Evolutionary conservation across 1,140 invertebrate genomes (phyloP).

Genomic region (Melipona quadrifasciata): DNA sequence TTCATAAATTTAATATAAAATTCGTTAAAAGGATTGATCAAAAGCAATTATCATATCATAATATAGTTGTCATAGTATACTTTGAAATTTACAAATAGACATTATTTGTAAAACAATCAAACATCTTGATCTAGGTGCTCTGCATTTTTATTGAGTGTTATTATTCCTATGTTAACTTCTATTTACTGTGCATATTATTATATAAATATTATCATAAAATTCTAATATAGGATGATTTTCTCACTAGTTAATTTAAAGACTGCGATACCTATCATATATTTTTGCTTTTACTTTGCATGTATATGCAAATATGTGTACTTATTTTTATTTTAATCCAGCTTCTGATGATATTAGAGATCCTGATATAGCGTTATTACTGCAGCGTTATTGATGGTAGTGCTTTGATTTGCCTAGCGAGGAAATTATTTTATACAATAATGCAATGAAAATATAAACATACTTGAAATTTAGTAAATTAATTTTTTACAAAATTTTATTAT

Average conservation of each 20-base stretch:
- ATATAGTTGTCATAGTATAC: neutral
- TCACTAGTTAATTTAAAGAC: neutral
- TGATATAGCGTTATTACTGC: neutral
- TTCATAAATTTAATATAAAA: neutral
- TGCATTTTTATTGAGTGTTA: neutral
- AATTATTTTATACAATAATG: neutral
- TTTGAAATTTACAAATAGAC: neutral
- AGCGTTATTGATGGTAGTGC: neutral
- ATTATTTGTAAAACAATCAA: conserved; percentile 7
- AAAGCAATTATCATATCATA: neutral
- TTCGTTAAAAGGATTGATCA: too few relatives aligned
- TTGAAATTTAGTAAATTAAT: neutral
- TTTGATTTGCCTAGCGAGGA: neutral
- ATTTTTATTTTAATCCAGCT: neutral
- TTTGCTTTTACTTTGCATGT: neutral
- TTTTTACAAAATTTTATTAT: neutral
- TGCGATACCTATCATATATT: neutral
- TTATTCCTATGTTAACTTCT: conserved; percentile 4
- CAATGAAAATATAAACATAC: neutral
- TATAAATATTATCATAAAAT: neutral
- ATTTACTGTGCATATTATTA: neutral
- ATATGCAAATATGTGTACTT: neutral
- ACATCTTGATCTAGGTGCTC: neutral
- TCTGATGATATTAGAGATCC: neutral
- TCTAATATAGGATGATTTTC: neutral